Percentiles rank a stretch among this genome's conserved stretches.
Evolutionary conservation across 2,888 invertebrate species (phyloP).

Genomic region (Agrotis ipsilon): DNA sequence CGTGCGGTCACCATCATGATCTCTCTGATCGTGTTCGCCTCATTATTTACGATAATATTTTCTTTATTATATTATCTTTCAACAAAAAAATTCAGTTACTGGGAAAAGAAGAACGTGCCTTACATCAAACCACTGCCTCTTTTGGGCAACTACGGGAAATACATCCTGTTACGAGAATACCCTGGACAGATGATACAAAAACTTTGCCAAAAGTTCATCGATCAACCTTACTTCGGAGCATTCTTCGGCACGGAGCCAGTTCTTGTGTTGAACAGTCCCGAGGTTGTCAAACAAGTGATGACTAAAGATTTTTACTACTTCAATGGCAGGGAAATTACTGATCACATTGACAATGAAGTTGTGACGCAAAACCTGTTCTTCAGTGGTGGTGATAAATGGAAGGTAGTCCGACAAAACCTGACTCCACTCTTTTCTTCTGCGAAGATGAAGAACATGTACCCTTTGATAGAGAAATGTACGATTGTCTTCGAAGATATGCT

Average conservation of each 20-base stretch:
- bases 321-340: not conserved
- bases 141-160: slow-evolving; percentile 74
- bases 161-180: slow-evolving; percentile 67
- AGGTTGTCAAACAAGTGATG: slow-evolving; percentile 71
- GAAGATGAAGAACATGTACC: slow-evolving; percentile 81
- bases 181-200: slow-evolving; percentile 59
- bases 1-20: not conserved
- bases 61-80: slow-evolving; percentile 1
- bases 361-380: not conserved
- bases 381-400: slow-evolving; percentile 63
- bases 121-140: slow-evolving; percentile 68
- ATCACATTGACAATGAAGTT: not conserved
- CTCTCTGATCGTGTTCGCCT: not conserved
- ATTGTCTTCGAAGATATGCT: slow-evolving; percentile 5
- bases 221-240: slow-evolving; percentile 75
- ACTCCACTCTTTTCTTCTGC: slow-evolving; percentile 76
- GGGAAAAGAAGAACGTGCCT: slow-evolving; percentile 72
- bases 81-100: slow-evolving; percentile 59
- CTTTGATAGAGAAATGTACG: slow-evolving; percentile 34
- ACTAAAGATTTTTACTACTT: slow-evolving; percentile 76
- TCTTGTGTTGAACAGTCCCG: slow-evolving; percentile 73
- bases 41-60: not conserved
- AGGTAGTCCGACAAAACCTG: slow-evolving; percentile 73
- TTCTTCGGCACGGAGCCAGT: slow-evolving; percentile 77
- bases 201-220: slow-evolving; percentile 69